Evolutionary conservation across 2,113 vertebrate genomes (phyloP).

Genomic region (Pterocles orientalis): DNA sequence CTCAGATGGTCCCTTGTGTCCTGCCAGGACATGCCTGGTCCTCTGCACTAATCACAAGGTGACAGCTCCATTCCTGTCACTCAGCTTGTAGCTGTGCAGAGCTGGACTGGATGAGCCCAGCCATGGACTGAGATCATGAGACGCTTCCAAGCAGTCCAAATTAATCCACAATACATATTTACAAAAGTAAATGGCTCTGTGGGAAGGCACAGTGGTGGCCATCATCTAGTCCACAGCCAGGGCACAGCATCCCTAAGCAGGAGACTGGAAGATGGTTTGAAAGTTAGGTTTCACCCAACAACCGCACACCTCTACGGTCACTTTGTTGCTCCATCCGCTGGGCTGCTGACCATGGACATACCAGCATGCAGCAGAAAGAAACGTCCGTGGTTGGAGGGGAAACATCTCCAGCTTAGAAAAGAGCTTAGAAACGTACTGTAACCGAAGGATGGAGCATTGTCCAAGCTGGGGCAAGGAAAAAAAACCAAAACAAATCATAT

Average conservation of each 20-base stretch:
- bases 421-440: background rate
- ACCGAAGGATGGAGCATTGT: fast-evolving
- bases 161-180: background rate
- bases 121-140: fast-evolving
- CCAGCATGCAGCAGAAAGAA: background rate
- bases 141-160: background rate
- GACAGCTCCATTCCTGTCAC: background rate
- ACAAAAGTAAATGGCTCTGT: background rate
- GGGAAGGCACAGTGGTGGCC: background rate
- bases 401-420: background rate
- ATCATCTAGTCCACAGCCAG: fast-evolving
- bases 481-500: background rate
- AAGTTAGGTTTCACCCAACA: background rate
- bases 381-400: background rate
- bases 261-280: background rate
- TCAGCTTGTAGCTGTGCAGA: background rate
- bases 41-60: background rate
- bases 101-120: background rate
- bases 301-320: fast-evolving
- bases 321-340: background rate
- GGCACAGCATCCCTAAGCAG: background rate
- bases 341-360: background rate
- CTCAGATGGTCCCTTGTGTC: background rate
- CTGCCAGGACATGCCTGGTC: background rate
- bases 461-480: background rate